Conservation (phyloP, 2,797 vertebrate species). For the Sebastiscus albofasciatus region DNA sequence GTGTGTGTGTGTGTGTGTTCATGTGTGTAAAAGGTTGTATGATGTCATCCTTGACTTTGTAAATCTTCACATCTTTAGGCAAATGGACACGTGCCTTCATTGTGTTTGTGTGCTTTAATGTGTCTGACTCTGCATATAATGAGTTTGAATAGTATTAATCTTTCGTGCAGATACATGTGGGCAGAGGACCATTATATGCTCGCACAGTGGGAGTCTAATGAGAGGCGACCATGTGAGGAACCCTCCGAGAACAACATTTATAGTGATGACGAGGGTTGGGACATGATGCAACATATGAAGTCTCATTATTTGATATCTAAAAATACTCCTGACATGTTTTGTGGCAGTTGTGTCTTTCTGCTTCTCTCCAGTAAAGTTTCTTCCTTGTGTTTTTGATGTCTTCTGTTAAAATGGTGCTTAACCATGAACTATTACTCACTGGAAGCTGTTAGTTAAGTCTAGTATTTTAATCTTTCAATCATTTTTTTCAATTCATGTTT, state of each 20-base stretch:
- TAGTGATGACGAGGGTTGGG: neutral
- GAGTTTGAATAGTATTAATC: neutral
- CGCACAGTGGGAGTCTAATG: neutral
- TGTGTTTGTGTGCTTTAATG: neutral
- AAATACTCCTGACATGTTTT: neutral
- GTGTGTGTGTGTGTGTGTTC: neutral
- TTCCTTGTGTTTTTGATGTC: neutral
- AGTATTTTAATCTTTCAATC: neutral
- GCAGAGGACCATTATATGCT: conserved; percentile 16
- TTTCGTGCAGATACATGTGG: neutral
- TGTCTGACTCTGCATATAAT: neutral
- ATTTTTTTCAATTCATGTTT: neutral
- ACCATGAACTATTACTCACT: neutral
- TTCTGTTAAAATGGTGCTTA: neutral
- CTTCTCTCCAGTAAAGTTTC: neutral
- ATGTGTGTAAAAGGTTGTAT: neutral
- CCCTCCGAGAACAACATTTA: neutral
- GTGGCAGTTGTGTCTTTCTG: neutral
- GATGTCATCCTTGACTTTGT: neutral
- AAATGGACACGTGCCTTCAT: neutral
- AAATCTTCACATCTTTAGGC: neutral
- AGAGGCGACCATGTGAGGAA: neutral
- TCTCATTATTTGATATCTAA: neutral
- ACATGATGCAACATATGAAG: neutral
- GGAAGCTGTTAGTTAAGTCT: neutral